Conservation (phyloP, 2,113 vertebrate species). For the Gorilla gorilla region DNA sequence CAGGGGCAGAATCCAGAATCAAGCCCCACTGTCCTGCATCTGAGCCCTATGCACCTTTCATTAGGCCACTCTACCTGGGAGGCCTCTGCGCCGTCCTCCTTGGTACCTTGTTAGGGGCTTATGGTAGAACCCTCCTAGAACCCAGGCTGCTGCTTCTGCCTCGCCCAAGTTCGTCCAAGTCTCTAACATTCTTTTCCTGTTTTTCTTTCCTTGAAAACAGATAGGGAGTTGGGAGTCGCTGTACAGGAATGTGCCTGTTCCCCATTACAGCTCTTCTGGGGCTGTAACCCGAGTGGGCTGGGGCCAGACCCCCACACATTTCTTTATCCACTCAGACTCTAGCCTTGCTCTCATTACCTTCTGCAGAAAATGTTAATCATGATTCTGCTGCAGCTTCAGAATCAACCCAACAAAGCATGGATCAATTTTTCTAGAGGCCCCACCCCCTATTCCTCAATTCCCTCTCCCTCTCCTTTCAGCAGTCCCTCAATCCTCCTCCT, state of each 20-base stretch:
- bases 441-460: not conserved
- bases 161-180: slow-evolving; percentile 75
- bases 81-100: not conserved
- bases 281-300: slow-evolving; percentile 86
- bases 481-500: not conserved
- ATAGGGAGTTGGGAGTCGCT: slow-evolving; percentile 83
- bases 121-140: slow-evolving; percentile 32
- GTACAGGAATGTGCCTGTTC: slow-evolving; percentile 86
- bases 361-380: slow-evolving; percentile 81
- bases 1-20: not conserved
- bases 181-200: slow-evolving; percentile 83
- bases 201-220: slow-evolving; percentile 87
- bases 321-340: slow-evolving; percentile 81
- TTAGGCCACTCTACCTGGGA: not conserved
- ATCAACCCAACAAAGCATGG: slow-evolving; percentile 74
- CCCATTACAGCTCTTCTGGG: slow-evolving; percentile 86
- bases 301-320: slow-evolving; percentile 82
- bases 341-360: slow-evolving; percentile 83
- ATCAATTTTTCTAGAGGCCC: not conserved
- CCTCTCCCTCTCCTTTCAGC: slow-evolving; percentile 38
- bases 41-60: accelerated
- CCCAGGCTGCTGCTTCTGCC: slow-evolving; percentile 64
- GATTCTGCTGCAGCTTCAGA: slow-evolving; percentile 81
- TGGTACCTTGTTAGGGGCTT: accelerated
- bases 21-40: not conserved